Conservation (phyloP, 2,888 invertebrate species). For the Biston stratarius region DNA sequence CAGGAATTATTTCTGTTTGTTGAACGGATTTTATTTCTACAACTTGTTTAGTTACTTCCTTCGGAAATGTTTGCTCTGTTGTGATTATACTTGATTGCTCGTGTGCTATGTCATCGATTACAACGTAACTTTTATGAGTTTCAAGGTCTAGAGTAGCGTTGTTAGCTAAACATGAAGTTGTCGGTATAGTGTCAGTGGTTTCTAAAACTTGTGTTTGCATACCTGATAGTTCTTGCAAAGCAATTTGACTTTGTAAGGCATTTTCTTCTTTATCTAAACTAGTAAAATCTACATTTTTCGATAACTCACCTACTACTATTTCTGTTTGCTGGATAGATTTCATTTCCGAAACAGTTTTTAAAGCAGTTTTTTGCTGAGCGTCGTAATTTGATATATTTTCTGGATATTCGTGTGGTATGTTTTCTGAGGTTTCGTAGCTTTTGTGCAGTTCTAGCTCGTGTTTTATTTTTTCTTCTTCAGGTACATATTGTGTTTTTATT, state of each 20-base stretch:
- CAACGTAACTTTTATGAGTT: slow-evolving; percentile 62
- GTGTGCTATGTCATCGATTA: slow-evolving; percentile 65
- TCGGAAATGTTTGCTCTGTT: slow-evolving; percentile 65
- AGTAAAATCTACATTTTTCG: slow-evolving; percentile 47
- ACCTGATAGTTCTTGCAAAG: slow-evolving; percentile 60
- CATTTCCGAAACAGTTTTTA: slow-evolving; percentile 57
- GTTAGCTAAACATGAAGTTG: slow-evolving; percentile 51
- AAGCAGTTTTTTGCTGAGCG: slow-evolving; percentile 46
- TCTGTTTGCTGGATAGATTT: slow-evolving; percentile 64
- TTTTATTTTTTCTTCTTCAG: slow-evolving; percentile 49
- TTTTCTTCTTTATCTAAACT: slow-evolving; percentile 51
- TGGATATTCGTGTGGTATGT: slow-evolving; percentile 56
- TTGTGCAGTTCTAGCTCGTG: slow-evolving; percentile 62
- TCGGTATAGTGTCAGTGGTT: slow-evolving; percentile 54
- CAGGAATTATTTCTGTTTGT: slow-evolving; percentile 64
- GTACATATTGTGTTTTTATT: slow-evolving; percentile 48
- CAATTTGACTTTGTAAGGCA: slow-evolving; percentile 59
- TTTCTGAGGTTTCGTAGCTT: slow-evolving; percentile 66
- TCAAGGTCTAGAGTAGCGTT: slow-evolving; percentile 62
- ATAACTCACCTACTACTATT: slow-evolving; percentile 57
- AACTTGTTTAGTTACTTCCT: slow-evolving; percentile 69
- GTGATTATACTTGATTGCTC: slow-evolving; percentile 77
- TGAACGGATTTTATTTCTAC: slow-evolving; percentile 64
- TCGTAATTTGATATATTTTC: slow-evolving; percentile 44
- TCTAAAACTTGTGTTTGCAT: slow-evolving; percentile 62